Evolutionary conservation across 2,113 vertebrate genomes (phyloP), one percentile per base, ranked within the genome.

Genomic region (Muscicapa adusta): DNA sequence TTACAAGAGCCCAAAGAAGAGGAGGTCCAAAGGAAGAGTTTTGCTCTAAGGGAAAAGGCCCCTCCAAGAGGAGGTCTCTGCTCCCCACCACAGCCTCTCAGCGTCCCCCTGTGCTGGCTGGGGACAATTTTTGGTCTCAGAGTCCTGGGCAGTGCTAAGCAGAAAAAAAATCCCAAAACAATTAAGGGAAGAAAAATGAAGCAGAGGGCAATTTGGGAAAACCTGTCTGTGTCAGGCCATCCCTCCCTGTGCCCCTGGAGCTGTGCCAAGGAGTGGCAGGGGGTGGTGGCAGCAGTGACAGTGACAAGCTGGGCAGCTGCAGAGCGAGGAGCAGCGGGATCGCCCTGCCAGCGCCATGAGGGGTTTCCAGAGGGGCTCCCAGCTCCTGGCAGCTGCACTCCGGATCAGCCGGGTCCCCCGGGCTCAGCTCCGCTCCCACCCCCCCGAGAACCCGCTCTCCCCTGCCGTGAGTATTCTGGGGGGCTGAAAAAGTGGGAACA

Each of bases 351-450:
- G 42, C 36, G 0, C 71, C 87, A 98, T 98, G 98, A 26, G 51
- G 87, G 89, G 70, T 25, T n/a, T 97, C 14, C 89, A 54, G 51
- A 47, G 31, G 9, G 40, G 94, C 14, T 33, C 63, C 22, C 42
- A 77, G 94, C 92, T 98, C 83, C 97, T 98, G 61, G 94, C 42
- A 28, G 24, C 87, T 1, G 22, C 68, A 1, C 56, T 91, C 40
- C 43, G 51, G 31, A 15, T 20, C n/a, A 57, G 45, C 5, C 31
- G 42, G 1, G 12, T 26, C 8, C 96, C 97, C 68, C 92, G 23
- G 24, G 97, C 89, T 0, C 80, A 28, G 2, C 0, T 98, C 31
- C 28, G 31, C 4, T 87, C 89, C 76, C 91, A 48, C 5, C 95
- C 97, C 0, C 83, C 97, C 0, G 89, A 91, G 31, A 60, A 97